Evolutionary conservation across 1,140 invertebrate species (phyloP), one percentile per base, ranked within the genome.

Genomic region (Asbolus verrucosus): DNA sequence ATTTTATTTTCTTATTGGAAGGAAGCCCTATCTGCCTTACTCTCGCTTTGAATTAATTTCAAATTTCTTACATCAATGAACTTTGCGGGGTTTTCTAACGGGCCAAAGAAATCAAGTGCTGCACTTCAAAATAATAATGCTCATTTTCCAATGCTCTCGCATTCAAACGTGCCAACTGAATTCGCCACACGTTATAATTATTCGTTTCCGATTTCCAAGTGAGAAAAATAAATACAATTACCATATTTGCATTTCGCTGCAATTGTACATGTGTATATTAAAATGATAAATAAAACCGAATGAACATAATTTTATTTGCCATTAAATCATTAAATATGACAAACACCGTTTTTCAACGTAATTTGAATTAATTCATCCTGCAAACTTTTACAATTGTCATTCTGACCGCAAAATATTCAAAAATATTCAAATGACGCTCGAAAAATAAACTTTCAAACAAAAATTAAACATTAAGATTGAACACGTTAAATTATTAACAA

Each of bases 1-100:
- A 66, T 72, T 69, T 73, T 65, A 73, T 73, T 69, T 69, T 65
- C 60, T 68, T 50, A 72, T 69, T 65, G 70, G 61, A 60, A 69
- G 36, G 71, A 69, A 66, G 67, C 67, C 63, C 60, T 54, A 54
- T 70, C 50, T 67, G 21, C 61, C 13, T 61, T 54, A 61, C 36
- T 60, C 27, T 65, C 60, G 36, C 62, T 69, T 67, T 54, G 71
- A 73, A 70, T 73, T 66, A 73, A 69, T 73, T 73, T 69, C 38
- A 46, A 69, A 62, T 63, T 69, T 69, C 67, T 61, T 69, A 43
- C 67, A 69, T 69, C 67, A 69, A 24, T 73, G 65, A 69, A 69
- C 41, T 63, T 50, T 63, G 67, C 9, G 30, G 18, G 59, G 4
- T 62, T 54, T 54, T 46, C 54, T 24, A 59, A 59, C 59, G 11